Evolutionary conservation across 2,888 invertebrate species (phyloP).

Genomic region (Zygaena filipendulae): DNA sequence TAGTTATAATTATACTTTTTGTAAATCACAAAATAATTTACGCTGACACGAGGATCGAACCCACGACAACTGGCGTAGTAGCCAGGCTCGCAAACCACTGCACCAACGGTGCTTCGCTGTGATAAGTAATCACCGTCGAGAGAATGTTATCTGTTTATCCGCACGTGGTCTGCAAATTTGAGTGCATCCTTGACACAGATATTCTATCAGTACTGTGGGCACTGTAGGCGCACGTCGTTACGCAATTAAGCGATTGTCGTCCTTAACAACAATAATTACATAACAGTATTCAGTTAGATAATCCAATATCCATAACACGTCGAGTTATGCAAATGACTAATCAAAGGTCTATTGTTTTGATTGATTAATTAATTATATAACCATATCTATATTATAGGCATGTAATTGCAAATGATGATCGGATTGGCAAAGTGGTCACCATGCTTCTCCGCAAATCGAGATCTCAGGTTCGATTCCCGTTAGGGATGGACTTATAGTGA

Average conservation of each 20-base stretch:
- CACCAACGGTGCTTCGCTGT: no score
- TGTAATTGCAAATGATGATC: no score
- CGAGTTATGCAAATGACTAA: conserved; percentile 4
- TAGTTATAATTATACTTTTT: no score
- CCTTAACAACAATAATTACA: conserved; percentile 37
- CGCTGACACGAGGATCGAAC: no score
- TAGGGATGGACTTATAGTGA: no score
- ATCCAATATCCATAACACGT: conserved; percentile 6
- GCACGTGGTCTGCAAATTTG: conserved; percentile 23
- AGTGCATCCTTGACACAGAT: conserved; percentile 50
- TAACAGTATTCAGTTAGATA: conserved; percentile 22
- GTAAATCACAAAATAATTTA: no score
- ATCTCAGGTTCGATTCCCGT: no score
- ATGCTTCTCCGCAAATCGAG: no score
- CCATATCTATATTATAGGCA: no score
- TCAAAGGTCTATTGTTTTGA: conserved; percentile 9
- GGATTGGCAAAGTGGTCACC: no score
- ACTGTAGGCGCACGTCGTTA: conserved; percentile 24
- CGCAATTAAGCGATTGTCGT: conserved; percentile 22
- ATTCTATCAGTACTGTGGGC: conserved; percentile 17
- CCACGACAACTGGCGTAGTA: no score
- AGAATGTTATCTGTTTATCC: conserved; percentile 32
- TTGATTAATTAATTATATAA: conserved; percentile 1
- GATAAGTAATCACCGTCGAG: conserved; percentile 13
- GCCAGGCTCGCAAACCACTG: no score